Conservation (phyloP, 2,113 vertebrate genomes). For the Pardalotus punctatus region DNA sequence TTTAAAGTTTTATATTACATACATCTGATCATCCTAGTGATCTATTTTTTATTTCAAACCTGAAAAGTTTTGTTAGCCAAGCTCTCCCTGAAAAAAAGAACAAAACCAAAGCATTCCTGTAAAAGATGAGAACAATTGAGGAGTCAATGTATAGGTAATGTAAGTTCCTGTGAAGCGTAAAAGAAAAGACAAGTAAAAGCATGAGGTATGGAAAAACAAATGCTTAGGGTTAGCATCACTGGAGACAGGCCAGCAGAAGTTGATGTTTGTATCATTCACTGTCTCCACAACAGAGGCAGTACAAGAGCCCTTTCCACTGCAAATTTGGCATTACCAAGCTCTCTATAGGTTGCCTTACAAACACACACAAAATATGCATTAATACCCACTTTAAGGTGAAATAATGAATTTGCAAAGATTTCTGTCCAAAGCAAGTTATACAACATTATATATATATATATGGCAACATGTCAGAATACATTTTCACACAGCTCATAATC, state of each 20-base stretch:
- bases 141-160: neutral
- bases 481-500: neutral
- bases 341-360: neutral
- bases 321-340: neutral
- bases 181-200: neutral
- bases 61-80: neutral
- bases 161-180: neutral
- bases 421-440: neutral
- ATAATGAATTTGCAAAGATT: neutral
- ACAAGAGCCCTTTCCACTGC: neutral
- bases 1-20: neutral
- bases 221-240: neutral
- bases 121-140: neutral
- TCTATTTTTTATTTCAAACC: neutral
- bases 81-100: neutral
- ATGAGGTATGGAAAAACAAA: neutral
- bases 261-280: neutral
- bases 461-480: neutral
- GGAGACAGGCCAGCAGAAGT: neutral
- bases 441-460: too few relatives aligned
- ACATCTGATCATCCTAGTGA: neutral
- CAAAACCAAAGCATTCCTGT: neutral
- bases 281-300: neutral
- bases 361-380: neutral
- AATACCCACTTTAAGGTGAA: neutral